Conservation (phyloP, 2,113 vertebrate species). For the Tympanuchus pallidicinctus region DNA sequence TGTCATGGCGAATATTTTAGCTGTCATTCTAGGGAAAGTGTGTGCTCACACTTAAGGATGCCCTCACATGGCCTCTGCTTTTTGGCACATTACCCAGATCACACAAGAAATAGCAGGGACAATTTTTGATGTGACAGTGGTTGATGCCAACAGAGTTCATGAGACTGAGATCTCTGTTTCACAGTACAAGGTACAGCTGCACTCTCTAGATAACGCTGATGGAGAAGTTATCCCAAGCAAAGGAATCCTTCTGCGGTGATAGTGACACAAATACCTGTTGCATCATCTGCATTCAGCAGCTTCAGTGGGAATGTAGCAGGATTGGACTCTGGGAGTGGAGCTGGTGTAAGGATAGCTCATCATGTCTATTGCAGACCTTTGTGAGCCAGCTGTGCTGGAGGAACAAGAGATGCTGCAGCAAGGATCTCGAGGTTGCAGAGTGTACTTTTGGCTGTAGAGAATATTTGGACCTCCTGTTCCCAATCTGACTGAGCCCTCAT, state of each 20-base stretch:
- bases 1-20: conserved; percentile 31
- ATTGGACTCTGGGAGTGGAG: neutral
- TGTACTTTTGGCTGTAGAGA: neutral
- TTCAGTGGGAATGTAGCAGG: neutral
- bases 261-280: neutral
- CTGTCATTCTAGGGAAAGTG: neutral
- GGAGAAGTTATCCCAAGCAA: neutral
- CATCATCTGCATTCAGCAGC: neutral
- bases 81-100: neutral
- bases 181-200: neutral
- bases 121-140: neutral
- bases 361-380: neutral
- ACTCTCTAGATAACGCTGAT: fast-evolving
- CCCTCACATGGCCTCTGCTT: neutral
- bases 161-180: neutral
- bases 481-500: neutral
- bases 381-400: neutral
- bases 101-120: neutral
- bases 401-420: neutral
- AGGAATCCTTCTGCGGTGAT: neutral
- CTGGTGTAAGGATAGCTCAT: neutral
- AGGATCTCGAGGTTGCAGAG: neutral
- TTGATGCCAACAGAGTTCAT: neutral
- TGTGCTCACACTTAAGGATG: neutral
- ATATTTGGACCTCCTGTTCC: neutral